phyloP scores from a whole-genome alignment of 2,797 vertebrate species.

The Podarcis siculus region DNA sequence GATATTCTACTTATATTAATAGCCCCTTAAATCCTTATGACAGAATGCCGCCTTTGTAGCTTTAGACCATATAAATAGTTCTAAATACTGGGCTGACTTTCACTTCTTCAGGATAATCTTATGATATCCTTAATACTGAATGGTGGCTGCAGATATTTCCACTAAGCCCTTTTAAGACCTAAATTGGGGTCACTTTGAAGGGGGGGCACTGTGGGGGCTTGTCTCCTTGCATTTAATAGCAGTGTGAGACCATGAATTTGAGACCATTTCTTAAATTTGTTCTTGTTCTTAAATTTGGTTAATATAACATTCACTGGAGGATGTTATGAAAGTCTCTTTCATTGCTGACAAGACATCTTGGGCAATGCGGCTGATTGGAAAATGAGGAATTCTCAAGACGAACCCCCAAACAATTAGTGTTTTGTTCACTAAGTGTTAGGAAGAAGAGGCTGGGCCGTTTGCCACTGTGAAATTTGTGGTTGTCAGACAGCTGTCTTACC shows the following conservation, averaged over 20 bases:
- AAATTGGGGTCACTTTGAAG: conserved; percentile 52
- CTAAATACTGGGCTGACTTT: conserved; percentile 33
- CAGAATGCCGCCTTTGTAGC: background rate
- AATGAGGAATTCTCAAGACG: conserved; percentile 33
- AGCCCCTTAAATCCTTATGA: conserved; percentile 4
- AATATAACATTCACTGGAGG: conserved; percentile 59
- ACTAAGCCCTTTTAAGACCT: conserved; percentile 42
- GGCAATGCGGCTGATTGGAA: conserved; percentile 59
- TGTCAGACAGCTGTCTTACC: conserved; percentile 54
- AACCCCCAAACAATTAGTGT: background rate
- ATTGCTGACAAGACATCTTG: conserved; percentile 24
- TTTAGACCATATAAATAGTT: conserved; percentile 21
- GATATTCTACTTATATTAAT: conserved; percentile 28
- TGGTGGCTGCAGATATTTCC: conserved; percentile 18
- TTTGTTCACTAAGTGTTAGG: background rate
- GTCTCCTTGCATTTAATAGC: conserved; percentile 50
- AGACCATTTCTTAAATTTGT: conserved; percentile 62
- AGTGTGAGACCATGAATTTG: conserved; percentile 55
- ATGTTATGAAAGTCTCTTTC: conserved; percentile 48
- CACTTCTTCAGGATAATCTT: conserved; percentile 33
- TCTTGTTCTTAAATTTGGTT: conserved; percentile 60
- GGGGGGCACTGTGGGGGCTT: background rate
- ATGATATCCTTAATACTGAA: conserved; percentile 42
- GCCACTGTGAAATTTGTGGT: conserved; percentile 54
- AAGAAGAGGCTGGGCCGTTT: conserved; percentile 22